Evolutionary conservation across 1,140 invertebrate species (phyloP), one percentile per base, ranked within the genome.

Genomic region (Ruditapes philippinarum): DNA sequence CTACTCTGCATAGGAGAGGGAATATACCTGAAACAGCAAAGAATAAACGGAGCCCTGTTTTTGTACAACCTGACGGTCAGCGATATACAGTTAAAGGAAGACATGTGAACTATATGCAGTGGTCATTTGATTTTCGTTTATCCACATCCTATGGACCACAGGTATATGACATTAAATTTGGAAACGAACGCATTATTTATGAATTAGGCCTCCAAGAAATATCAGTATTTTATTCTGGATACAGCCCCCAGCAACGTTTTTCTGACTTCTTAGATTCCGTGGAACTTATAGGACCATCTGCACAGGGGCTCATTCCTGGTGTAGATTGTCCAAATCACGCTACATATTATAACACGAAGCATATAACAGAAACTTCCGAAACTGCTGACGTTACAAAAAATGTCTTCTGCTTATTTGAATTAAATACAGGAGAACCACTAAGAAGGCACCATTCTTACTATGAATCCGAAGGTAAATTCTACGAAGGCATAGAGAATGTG

Each of bases 191-290:
- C 57, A 93, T 95, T 33, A 88, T 92, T 0, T 95, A 95, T 88
- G 95, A 95, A 89, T 45, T 95, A 22, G 94, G 94, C 74, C 82
- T 95, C 74, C 95, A n/a, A 86, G 95, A 95, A 79, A 93, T 95
- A 0, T 90, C 85, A 17, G 94, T 95, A 0, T 85, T 94, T 45
- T 95, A 95, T 83, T 88, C 92, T 36, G 95, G 94, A 0, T 89
- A 91, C 83, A 93, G 84, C 38, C 95, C 95, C 1, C 88, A 91
- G 0, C 80, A 92, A 31, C 92, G 90, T 65, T 89, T 94, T 68
- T 90, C 93, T 25, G 92, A 95, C 79, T 95, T 93, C 79, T 93
- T 93, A 12, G 95, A 95, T 80, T 91, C 91, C 42, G 93, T 92
- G 0, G 95, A 92, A 0, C 83, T 95, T 19, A 94, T 92, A 65